Evolutionary conservation across 2,888 invertebrate species (phyloP), one percentile per base, ranked within the genome.

Genomic region (Caenorhabditis wallacei): DNA sequence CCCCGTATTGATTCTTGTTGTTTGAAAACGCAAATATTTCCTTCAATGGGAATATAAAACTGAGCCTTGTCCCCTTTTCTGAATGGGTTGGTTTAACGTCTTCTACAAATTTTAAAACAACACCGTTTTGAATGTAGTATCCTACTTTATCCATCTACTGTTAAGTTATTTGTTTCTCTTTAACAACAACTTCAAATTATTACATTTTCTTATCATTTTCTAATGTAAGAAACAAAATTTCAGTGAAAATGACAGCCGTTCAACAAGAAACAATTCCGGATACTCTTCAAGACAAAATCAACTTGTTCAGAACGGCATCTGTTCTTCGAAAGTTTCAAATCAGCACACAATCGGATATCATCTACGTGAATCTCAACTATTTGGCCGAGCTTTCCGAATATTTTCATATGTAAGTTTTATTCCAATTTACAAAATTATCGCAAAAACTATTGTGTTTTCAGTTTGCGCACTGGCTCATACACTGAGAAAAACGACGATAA

Each of bases 381-480:
- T 40, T 82, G 40, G 82, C 82, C n/a, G 82, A 82, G 26, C 51
- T 78, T 18, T 82, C 82, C 22, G 82, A 82, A 53, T 82, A 78
- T 26, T 82, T 82, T 13, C 70, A 82, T 24, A 46, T 71, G 81
- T 81, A 26, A 70, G 75, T 61, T 40, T 35, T 53, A 20, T n/a
- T n/a, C n/a, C n/a, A n/a, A n/a, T n/a, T n/a, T n/a, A n/a, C n/a
- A n/a, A n/a, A n/a, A 13, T 35, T n/a, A 11, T 13, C 24, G 24
- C 2, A 26, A 54, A 26, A 2, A 13, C 8, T 16, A 18, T 48
- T 13, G 13, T 43, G 18, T 61, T 82, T 82, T 46, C 74, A 82
- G 82, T 8, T 40, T 82, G 20, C 78, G 59, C 18, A 78, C 71
- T 22, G 69, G 76, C 5, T 46, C 59, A 20, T 82, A 72, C 57